Evolutionary conservation across 2,888 invertebrate species (phyloP), one percentile per base, ranked within the genome.

Genomic region (Eupithecia abbreviata): DNA sequence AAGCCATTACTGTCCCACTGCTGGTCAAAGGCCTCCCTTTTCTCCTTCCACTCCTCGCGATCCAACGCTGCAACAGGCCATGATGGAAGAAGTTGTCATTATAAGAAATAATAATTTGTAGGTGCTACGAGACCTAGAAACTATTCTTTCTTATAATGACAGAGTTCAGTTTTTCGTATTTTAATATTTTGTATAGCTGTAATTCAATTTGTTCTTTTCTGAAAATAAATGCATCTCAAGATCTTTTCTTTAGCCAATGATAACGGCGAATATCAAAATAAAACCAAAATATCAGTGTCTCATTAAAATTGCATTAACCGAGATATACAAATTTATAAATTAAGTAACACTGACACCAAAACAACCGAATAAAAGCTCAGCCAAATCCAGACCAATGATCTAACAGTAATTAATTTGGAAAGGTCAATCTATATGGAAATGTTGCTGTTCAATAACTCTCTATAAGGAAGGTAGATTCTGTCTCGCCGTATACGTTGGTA

Each of bases 381-480:
- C n/a, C 45, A n/a, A 45, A 71, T 55, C 58, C 7, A 45, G 67
- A 43, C 62, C 13, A 15, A 41, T 68, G 68, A 77, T 43, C 13
- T 55, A 62, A 72, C 77, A 49, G 58, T 51, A 47, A 76, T 71
- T 68, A 71, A 71, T 67, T 72, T 72, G 66, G 47, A 70, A 66
- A 72, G 74, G 77, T 74, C 74, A 77, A 70, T 72, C 13, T 75
- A 70, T 70, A 77, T 70, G 74, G 77, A 70, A 72, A 75, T 75
- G 70, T 58, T 71, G 15, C 45, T 68, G 45, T 71, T 77, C 71
- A 72, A 74, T 74, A 72, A 47, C 68, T 75, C 70, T 66, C 42
- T 73, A 67, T 66, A 78, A 41, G 75, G 75, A 66, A 68, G 58
- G 68, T 42, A 66, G 71, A 65, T 41, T 74, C 65, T 55, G 68